Base-by-base conservation (phyloP, 2,888 invertebrate species). In the Yponomeuta plumbellus region DNA sequence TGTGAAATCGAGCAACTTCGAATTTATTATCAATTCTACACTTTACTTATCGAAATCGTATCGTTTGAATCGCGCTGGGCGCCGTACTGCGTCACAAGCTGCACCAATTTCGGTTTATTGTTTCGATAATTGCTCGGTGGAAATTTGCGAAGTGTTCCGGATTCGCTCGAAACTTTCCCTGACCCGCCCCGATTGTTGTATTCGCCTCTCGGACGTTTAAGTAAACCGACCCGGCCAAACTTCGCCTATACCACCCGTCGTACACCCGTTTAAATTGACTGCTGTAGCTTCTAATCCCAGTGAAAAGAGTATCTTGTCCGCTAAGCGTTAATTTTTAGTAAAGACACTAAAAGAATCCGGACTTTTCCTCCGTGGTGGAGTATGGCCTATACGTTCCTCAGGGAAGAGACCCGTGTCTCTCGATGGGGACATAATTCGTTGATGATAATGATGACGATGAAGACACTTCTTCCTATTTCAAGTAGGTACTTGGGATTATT, bases 91-190 rank as follows among this genome's bases (percentile, higher is more conserved):
- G 44, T 52, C 44, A 52, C 78, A 78, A 80, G 75, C 79, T 82
- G 84, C 84, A 80, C 83, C 81, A 88, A 88, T 88, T 89, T 87
- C 85, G 81, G 80, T 87, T 88, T 85, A 89, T 90, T 89, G 89
- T 90, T 86, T 86, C 84, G 77, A 84, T 88, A 89, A 90, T 88
- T 88, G 84, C 86, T 88, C 82, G 73, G 79, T 81, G 82, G 79
- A 83, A 82, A 81, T 82, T 77, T 74, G 71, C 76, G 77, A 75
- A 71, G 76, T 75, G 73, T 80, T 77, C 68, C 71, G 73, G 79
- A 74, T 80, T 77, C 76, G 73, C 75, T 78, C 75, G 71, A 79
- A 84, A 83, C 78, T 85, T 81, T 75, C 71, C 68, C 44, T 76
- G 68, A 10, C 70, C 65, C 71, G 73, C 68, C 66, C 44, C 71